phyloP scores from a whole-genome alignment of 2,113 vertebrate species.

The Saiga tatarica region DNA sequence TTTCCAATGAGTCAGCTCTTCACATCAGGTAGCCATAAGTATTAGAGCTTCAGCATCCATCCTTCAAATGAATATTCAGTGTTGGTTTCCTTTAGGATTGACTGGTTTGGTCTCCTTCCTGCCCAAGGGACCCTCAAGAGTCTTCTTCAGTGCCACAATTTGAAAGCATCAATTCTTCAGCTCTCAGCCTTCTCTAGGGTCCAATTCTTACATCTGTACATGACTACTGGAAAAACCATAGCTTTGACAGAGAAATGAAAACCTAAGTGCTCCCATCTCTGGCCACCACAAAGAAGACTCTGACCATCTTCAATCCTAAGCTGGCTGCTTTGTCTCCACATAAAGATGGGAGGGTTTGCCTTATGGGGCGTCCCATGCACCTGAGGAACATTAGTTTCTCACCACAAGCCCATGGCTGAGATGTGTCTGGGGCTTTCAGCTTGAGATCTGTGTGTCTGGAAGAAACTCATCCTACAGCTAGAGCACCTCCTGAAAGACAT shows the following conservation, averaged over 20 bases:
- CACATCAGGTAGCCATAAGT: neutral
- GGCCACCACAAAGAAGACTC: neutral
- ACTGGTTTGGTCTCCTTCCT: neutral
- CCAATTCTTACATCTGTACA: neutral
- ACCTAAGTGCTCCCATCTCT: neutral
- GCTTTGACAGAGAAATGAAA: neutral
- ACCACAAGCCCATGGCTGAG: rapidly evolving
- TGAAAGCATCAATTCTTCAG: neutral
- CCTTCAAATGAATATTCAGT: neutral
- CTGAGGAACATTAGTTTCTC: neutral
- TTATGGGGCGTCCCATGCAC: rapidly evolving
- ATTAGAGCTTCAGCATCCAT: neutral
- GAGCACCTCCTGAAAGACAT: neutral
- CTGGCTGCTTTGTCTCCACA: neutral
- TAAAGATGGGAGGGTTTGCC: neutral
- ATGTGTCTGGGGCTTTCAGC: neutral
- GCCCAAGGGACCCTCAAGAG: neutral
- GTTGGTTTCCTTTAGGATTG: neutral
- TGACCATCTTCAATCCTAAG: rapidly evolving
- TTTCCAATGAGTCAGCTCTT: neutral
- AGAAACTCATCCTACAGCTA: neutral
- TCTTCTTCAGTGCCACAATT: neutral
- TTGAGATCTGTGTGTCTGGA: neutral
- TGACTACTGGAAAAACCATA: neutral
- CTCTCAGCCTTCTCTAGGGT: neutral